A percentile compares a stretch with the other conserved stretches of the same genome.
These are phyloP conservation scores for Calliphora vicina DNA, from an alignment of 1,140 invertebrate species.

Conservation along the genomic window DNA sequence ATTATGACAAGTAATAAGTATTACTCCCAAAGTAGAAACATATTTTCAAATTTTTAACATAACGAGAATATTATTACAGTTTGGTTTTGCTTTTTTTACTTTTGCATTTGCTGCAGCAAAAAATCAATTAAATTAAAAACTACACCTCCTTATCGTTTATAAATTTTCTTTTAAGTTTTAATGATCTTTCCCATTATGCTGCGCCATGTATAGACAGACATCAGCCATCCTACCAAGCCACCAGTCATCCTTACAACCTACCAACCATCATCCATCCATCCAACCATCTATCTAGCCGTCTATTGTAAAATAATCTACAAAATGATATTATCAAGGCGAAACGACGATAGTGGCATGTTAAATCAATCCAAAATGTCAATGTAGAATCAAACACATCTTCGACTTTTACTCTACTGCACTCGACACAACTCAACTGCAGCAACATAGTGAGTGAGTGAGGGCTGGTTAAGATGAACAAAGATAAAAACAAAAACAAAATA, in stretches of 20 bases:
- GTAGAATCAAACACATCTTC: not conserved
- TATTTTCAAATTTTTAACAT: not conserved
- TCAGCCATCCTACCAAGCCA: not conserved
- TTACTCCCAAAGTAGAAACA: not conserved
- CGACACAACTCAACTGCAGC: not conserved
- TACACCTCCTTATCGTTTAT: not conserved
- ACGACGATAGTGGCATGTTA: constrained; percentile 27
- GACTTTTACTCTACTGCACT: not conserved
- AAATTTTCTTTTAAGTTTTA: constrained; percentile 21
- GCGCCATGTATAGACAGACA: not conserved
- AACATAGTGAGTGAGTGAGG: not conserved
- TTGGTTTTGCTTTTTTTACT: not conserved
- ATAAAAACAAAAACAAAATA: not conserved
- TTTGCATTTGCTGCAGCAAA: not conserved
- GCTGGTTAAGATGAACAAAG: not conserved
- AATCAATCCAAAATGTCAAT: constrained; percentile 23
- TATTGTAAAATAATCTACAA: not conserved
- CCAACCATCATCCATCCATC: not conserved
- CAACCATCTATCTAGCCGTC: not conserved
- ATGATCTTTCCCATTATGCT: constrained; percentile 12
- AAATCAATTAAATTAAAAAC: constrained; percentile 8
- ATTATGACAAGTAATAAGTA: not conserved
- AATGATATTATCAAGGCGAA: not conserved
- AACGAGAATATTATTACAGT: not conserved
- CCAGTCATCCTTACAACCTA: not conserved